Base-by-base conservation (phyloP, 2,888 invertebrate species). In the Thecocarcelia acutangulata region DNA sequence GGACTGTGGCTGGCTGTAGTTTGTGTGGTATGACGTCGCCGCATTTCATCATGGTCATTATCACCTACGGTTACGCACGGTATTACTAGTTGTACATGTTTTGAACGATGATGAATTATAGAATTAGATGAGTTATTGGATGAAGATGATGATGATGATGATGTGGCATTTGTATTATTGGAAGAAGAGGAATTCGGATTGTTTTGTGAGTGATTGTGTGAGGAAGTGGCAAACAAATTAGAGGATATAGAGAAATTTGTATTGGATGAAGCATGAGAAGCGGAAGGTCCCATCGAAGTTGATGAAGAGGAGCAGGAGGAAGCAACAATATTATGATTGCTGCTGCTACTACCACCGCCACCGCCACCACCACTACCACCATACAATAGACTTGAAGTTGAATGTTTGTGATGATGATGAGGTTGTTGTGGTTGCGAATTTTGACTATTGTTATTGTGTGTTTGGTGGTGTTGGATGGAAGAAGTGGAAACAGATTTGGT, bases 21-120 rank as follows among this genome's bases (percentile, higher is more conserved):
- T 63, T 84, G 83, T 33, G 80, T 61, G 63, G 73, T 81, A 37
- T 79, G 66, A 58, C 89, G 89, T 61, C 89, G 89, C 66, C 93
- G 92, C 86, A 93, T 93, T 73, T 93, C 94, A 87, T 95, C 95
- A 73, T 93, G 93, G 87, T 95, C 95, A 89, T 94, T 94, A 87
- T 96, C 96, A 83, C 93, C 94, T 75, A 96, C 94, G 83, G 95
- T 95, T 76, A 96, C 95, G 90, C 95, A 96, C 87, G 94, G 95
- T 86, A 95, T 94, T 81, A 95, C 94, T 90, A 95, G 95, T 88
- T 95, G 95, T 73, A 95, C 92, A 85, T 93, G 93, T 75, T 90
- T 86, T 54, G 87, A 87, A 59, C 84, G 85, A 81, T 84, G 85
- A 83, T 84, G 85, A 75, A 74, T 85, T 81, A 78, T 84, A 78